A percentile compares a stretch with the other conserved stretches of the same genome.
These are phyloP conservation scores for Nothura maculosa DNA, from an alignment of 2,797 vertebrate species.

Conservation along the genomic window DNA sequence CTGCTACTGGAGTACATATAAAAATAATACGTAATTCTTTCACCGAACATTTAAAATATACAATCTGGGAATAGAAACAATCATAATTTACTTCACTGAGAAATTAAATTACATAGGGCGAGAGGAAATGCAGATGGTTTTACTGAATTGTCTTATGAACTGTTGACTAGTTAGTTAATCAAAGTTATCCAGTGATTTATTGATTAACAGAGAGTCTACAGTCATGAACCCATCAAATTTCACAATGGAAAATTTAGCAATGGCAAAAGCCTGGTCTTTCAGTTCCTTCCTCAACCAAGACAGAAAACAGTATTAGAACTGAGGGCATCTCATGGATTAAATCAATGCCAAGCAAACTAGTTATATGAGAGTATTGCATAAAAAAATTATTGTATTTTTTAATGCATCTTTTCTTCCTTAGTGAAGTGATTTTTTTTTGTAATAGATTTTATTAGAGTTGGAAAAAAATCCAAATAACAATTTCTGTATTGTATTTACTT, in stretches of 20 bases:
- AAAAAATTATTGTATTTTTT: constrained; percentile 32
- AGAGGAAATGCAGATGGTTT: constrained; percentile 72
- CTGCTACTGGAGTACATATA: constrained; percentile 63
- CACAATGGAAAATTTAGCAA: constrained; percentile 75
- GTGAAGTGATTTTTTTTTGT: not conserved
- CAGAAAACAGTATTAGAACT: constrained; percentile 46
- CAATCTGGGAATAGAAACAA: constrained; percentile 53
- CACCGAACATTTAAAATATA: constrained; percentile 51
- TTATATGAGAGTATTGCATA: constrained; percentile 45
- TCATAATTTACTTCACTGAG: constrained; percentile 27
- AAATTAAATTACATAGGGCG: constrained; percentile 53
- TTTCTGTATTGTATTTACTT: not conserved
- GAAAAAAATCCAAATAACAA: not conserved
- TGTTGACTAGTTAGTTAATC: constrained; percentile 73
- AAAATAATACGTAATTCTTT: constrained; percentile 64
- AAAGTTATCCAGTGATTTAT: constrained; percentile 64
- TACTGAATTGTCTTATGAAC: constrained; percentile 58
- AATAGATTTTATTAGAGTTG: not conserved
- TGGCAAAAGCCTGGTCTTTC: constrained; percentile 68
- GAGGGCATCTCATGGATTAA: constrained; percentile 34
- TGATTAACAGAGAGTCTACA: constrained; percentile 61
- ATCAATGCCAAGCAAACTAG: constrained; percentile 30
- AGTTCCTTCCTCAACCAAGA: constrained; percentile 56
- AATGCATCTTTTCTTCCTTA: constrained; percentile 29
- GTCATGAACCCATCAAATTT: constrained; percentile 61